Evolutionary conservation across 2,113 vertebrate species (phyloP), one percentile per base, ranked within the genome.

Genomic region (Tenrec ecaudatus): DNA sequence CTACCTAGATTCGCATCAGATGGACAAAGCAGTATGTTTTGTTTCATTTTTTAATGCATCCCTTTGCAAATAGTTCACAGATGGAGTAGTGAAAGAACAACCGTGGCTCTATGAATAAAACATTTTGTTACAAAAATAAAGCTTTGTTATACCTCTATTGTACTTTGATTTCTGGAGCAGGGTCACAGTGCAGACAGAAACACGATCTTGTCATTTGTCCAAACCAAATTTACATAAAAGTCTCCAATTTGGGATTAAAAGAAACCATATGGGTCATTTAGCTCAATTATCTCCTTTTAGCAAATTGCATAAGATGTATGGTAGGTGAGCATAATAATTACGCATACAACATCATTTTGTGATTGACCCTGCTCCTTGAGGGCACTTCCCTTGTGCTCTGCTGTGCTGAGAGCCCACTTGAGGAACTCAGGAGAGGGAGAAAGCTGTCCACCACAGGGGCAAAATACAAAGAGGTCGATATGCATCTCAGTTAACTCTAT

Each of bases 31-130:
- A 58, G 16, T 38, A 16, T 29, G 60, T 33, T 79, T 71, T 40
- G 14, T 85, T 91, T 90, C 58, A 62, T 88, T 87, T 94, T 75
- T 87, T 73, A 58, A 64, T 25, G 47, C 29, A 86, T 64, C 4
- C 10, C 29, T 92, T 94, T 94, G n/a, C n/a, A 92, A 90, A 94
- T 12, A 86, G 82, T 36, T 90, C 47, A 27, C 79, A 92, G 57
- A 90, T 62, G 22, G 40, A 95, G 40, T 73, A 57, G 25, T 58
- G 79, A 89, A 78, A 92, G 47, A 91, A 82, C 89, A 69, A 95
- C 88, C 40, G 43, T 77, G 31, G 47, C 4, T 31, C n/a, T 88
- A 15, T 83, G 73, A 91, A 81, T 86, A 87, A 95, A 95, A 88
- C 66, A 57, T 27, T 22, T 25, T 40, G 62, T 77, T 88, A 88